A percentile compares a stretch with the other conserved stretches of the same genome.
Evolutionary conservation across 2,797 vertebrate genomes (phyloP).

Genomic region (Crypturellus tataupa): DNA sequence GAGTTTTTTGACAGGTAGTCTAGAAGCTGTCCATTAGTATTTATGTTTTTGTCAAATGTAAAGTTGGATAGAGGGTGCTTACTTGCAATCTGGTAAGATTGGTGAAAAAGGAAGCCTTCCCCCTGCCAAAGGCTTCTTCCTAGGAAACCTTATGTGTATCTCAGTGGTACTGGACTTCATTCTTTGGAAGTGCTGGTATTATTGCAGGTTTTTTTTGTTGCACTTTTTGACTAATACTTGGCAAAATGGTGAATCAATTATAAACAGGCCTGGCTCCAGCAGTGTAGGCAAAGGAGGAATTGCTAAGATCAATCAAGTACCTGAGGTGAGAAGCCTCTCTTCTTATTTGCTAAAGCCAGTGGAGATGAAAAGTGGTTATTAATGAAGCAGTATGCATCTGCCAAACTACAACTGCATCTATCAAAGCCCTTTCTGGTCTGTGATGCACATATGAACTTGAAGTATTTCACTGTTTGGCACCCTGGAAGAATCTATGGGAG

Average conservation of each 20-base stretch:
- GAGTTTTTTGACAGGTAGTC: background rate
- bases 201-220: too few relatives aligned
- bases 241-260: background rate
- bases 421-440: background rate
- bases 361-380: background rate
- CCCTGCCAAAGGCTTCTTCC: background rate
- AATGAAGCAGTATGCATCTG: background rate
- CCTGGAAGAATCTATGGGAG: background rate
- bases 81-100: background rate
- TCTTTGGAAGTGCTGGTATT: background rate
- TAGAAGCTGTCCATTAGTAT: background rate
- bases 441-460: background rate
- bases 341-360: background rate
- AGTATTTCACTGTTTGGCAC: background rate
- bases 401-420: background rate
- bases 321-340: background rate
- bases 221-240: background rate
- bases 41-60: background rate
- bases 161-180: background rate
- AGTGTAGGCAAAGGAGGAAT: background rate
- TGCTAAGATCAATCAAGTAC: background rate
- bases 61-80: background rate
- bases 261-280: background rate
- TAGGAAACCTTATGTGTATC: background rate
- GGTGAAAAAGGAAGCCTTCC: background rate